phyloP scores from a whole-genome alignment of 2,113 vertebrate species.

The Dicrurus megarhynchus region DNA sequence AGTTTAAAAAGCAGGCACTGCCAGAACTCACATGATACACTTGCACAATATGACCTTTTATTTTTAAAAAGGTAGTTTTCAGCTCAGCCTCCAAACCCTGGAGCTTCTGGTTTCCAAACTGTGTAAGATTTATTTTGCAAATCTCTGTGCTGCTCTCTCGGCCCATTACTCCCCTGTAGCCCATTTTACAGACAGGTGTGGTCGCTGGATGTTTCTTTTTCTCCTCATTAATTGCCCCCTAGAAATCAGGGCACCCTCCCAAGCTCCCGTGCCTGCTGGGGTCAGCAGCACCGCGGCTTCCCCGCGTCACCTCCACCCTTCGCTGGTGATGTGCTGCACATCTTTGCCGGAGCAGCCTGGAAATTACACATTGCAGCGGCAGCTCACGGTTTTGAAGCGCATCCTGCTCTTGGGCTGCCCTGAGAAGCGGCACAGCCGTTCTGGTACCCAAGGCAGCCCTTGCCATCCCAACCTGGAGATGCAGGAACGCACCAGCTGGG shows the following conservation, averaged over 20 bases:
- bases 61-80: neutral
- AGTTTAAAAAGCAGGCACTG: neutral
- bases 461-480: neutral
- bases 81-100: neutral
- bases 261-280: accelerated
- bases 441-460: neutral
- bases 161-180: neutral
- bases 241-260: neutral
- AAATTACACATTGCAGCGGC: accelerated
- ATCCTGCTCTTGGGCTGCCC: neutral
- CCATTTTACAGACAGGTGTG: neutral
- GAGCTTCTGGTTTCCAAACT: neutral
- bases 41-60: neutral
- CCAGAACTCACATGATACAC: neutral
- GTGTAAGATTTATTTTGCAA: neutral
- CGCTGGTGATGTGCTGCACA: neutral
- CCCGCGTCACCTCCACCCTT: neutral
- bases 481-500: neutral
- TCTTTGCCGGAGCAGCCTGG: neutral
- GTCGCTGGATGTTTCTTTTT: neutral
- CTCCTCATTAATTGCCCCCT: neutral
- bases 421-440: neutral
- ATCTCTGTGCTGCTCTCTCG: neutral
- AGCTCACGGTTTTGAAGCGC: accelerated
- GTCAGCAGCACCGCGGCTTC: accelerated